Percentiles rank a stretch among this genome's conserved stretches.
Evolutionary conservation across 2,888 invertebrate genomes (phyloP).

Genomic region (Hartigia nigra): DNA sequence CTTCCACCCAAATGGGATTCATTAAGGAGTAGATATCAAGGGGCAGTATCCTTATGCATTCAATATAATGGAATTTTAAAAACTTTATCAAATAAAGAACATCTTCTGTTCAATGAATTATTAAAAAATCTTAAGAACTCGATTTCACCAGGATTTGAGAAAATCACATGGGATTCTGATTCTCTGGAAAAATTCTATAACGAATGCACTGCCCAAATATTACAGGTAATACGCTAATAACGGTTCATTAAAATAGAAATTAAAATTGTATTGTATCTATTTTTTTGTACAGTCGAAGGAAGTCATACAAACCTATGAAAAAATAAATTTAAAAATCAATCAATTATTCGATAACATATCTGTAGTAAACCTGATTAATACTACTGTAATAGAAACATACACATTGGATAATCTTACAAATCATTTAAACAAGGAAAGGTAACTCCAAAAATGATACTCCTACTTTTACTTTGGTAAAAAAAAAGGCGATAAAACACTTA

Average conservation of each 20-base stretch:
- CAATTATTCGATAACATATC: constrained; percentile 78
- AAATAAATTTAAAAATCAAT: constrained; percentile 77
- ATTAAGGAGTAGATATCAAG: constrained; percentile 27
- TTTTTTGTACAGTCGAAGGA: not conserved
- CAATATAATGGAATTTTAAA: constrained; percentile 78
- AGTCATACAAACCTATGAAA: constrained; percentile 72
- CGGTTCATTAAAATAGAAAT: not conserved
- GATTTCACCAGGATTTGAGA: constrained; percentile 76
- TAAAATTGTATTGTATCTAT: not conserved
- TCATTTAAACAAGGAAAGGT: constrained; percentile 19
- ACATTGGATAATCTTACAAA: constrained; percentile 16
- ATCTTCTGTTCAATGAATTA: constrained; percentile 73
- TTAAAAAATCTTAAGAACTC: constrained; percentile 68
- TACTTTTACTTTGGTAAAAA: not conserved
- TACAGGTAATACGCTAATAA: constrained; percentile 67
- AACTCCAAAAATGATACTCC: constrained; percentile 1
- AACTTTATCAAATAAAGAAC: constrained; percentile 78
- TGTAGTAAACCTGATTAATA: constrained; percentile 14
- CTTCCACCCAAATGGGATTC: constrained; percentile 24
- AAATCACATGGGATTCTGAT: constrained; percentile 77
- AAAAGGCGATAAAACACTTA: not conserved
- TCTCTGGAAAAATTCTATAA: constrained; percentile 76
- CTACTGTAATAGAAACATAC: constrained; percentile 5
- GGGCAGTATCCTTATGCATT: constrained; percentile 26
- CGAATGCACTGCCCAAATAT: constrained; percentile 74